Evolutionary conservation across 1,140 invertebrate genomes (phyloP).

Genomic region (Rhyacophila brunnea): DNA sequence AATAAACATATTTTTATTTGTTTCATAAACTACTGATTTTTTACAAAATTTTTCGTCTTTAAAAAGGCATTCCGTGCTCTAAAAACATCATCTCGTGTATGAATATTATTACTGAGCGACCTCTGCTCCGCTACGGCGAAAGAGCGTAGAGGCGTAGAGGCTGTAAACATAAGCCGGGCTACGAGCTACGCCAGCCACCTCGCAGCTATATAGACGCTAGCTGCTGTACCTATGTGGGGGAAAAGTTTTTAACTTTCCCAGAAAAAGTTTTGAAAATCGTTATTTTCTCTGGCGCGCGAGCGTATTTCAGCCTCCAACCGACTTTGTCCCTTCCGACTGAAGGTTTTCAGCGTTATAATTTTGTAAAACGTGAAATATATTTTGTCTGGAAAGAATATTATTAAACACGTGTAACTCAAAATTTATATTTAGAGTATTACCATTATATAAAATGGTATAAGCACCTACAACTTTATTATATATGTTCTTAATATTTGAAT

Average conservation of each 20-base stretch:
- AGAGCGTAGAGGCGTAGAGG: background rate
- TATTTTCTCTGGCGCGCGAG: slow-evolving; percentile 34
- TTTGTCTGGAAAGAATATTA: too few species aligned
- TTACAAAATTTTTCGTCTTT: too few species aligned
- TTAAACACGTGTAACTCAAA: too few species aligned
- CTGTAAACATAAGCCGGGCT: background rate
- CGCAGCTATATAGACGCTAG: slow-evolving; percentile 1
- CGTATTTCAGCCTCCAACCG: slow-evolving; percentile 26
- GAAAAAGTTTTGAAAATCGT: slow-evolving; percentile 38
- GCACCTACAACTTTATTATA: too few species aligned
- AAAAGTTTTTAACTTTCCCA: slow-evolving; percentile 37
- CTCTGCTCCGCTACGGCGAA: background rate
- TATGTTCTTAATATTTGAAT: too few species aligned
- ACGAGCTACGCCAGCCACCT: slow-evolving; percentile 3
- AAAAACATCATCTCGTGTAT: background rate
- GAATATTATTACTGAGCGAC: background rate
- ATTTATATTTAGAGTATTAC: too few species aligned
- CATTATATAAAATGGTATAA: too few species aligned
- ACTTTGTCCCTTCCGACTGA: slow-evolving; percentile 9
- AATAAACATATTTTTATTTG: too few species aligned
- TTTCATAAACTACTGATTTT: too few species aligned
- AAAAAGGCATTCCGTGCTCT: too few species aligned
- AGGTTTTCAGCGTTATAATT: slow-evolving; percentile 2
- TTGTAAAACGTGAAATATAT: background rate
- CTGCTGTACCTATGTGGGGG: slow-evolving; percentile 19